Percentiles rank a stretch among this genome's conserved stretches.
These are phyloP conservation scores for Notarius lentiginosus DNA, from an alignment of 2,113 vertebrate genomes.

Conservation along the genomic window DNA sequence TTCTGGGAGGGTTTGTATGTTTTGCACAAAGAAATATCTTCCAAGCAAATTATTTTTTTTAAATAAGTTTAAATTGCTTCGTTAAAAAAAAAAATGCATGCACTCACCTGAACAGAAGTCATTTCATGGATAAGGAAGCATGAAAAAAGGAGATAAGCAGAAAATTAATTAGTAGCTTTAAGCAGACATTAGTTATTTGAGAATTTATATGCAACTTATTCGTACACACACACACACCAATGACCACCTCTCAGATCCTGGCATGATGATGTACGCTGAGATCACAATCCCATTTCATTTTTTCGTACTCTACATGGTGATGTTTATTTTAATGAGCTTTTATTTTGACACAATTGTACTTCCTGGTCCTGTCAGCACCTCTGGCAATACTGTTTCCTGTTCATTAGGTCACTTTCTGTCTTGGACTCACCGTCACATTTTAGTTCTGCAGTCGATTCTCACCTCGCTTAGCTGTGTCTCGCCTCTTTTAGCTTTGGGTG, in stretches of 20 bases:
- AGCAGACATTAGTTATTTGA: not conserved
- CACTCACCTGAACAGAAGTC: conserved; percentile 34
- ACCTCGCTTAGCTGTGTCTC: not conserved
- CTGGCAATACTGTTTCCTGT: not conserved
- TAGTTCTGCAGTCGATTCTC: not conserved
- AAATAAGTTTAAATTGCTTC: not conserved
- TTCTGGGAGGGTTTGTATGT: not conserved
- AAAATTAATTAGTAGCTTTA: conserved; percentile 3
- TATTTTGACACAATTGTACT: not conserved
- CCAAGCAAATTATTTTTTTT: not conserved
- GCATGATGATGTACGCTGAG: not conserved
- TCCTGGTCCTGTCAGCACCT: not conserved
- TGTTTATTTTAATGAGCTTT: not conserved
- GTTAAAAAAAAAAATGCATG: not conserved
- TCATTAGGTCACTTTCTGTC: not conserved
- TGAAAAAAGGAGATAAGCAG: conserved; percentile 15
- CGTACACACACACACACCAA: not conserved
- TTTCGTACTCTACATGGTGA: not conserved
- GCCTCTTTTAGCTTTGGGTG: not conserved
- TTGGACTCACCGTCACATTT: not conserved
- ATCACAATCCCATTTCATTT: not conserved
- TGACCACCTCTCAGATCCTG: not conserved
- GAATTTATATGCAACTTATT: not conserved
- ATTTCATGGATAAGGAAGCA: conserved; percentile 8
- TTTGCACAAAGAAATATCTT: not conserved